phyloP scores from a whole-genome alignment of 2,797 vertebrate genomes.

The Naso thynnoides region DNA sequence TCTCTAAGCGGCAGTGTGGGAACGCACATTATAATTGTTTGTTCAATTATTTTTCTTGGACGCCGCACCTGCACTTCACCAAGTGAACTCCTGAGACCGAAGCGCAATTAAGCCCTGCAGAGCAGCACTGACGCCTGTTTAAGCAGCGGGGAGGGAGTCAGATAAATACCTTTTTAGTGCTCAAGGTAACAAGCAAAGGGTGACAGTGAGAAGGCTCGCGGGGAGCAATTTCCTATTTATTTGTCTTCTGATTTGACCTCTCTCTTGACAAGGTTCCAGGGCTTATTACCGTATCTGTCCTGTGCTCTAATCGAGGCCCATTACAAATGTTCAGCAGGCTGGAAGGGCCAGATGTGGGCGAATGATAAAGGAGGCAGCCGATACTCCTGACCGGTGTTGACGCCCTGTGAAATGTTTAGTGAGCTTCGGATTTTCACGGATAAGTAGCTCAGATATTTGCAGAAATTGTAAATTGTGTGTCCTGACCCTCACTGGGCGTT shows the following conservation, averaged over 20 bases:
- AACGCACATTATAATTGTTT: slow-evolving; percentile 80
- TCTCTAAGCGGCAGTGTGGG: slow-evolving; percentile 52
- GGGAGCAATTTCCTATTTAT: slow-evolving; percentile 86
- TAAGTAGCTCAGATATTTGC: slow-evolving; percentile 71
- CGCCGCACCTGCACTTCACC: slow-evolving; percentile 78
- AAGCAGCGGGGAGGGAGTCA: slow-evolving; percentile 66
- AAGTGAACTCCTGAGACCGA: slow-evolving; percentile 75
- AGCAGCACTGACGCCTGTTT: slow-evolving; percentile 65
- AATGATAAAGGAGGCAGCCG: slow-evolving; percentile 38
- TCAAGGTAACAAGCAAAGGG: slow-evolving; percentile 79
- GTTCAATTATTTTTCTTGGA: slow-evolving; percentile 85
- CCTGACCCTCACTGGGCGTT: slow-evolving; percentile 56
- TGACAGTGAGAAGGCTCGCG: slow-evolving; percentile 80
- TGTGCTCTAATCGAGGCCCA: slow-evolving; percentile 77
- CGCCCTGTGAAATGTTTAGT: slow-evolving; percentile 32
- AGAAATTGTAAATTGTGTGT: slow-evolving; percentile 57
- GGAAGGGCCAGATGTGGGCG: slow-evolving; percentile 73
- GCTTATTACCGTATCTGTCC: slow-evolving; percentile 77
- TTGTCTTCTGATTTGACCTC: slow-evolving; percentile 82
- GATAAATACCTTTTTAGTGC: slow-evolving; percentile 84
- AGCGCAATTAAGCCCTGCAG: slow-evolving; percentile 75
- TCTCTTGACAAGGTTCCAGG: slow-evolving; percentile 81
- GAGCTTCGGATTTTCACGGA: slow-evolving; percentile 61
- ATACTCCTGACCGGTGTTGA: slow-evolving; percentile 10
- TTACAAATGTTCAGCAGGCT: slow-evolving; percentile 77